Conservation (phyloP, 1,140 invertebrate genomes). For the Gryon sp. region DNA sequence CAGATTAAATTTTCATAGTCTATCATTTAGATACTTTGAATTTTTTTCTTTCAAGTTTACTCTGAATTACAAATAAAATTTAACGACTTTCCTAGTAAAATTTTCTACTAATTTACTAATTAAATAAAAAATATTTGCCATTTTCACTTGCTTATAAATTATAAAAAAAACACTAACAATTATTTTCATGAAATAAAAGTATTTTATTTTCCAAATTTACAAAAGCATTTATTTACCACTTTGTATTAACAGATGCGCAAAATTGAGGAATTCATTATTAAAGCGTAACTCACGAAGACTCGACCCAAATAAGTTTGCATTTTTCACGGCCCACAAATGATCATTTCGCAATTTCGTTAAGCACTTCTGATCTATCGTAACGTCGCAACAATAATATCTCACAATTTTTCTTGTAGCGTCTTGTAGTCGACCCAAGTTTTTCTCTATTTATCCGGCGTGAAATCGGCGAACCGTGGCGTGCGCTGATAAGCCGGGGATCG, state of each 20-base stretch:
- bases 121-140: too few relatives aligned
- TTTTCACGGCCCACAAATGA: too few relatives aligned
- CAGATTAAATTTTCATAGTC: conserved; percentile 4
- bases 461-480: conserved; percentile 49
- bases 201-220: too few relatives aligned
- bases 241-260: neutral
- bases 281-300: neutral
- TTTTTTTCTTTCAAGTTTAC: conserved; percentile 3
- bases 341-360: neutral
- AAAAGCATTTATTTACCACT: neutral
- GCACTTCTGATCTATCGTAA: conserved; percentile 2
- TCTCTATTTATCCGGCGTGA: conserved; percentile 15
- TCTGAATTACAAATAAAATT: neutral
- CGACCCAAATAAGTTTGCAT: neutral
- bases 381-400: conserved; percentile 17
- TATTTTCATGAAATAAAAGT: too few relatives aligned
- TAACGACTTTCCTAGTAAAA: neutral
- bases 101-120: too few relatives aligned
- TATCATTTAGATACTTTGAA: conserved; percentile 4
- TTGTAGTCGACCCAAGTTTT: conserved; percentile 16
- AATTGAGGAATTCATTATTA: neutral
- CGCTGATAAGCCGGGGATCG: conserved; percentile 31
- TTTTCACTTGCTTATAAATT: too few relatives aligned
- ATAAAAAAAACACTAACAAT: too few relatives aligned
- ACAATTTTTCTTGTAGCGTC: conserved; percentile 21